phyloP scores from a whole-genome alignment of 2,113 vertebrate genomes.

The Circaetus cinerascens region DNA sequence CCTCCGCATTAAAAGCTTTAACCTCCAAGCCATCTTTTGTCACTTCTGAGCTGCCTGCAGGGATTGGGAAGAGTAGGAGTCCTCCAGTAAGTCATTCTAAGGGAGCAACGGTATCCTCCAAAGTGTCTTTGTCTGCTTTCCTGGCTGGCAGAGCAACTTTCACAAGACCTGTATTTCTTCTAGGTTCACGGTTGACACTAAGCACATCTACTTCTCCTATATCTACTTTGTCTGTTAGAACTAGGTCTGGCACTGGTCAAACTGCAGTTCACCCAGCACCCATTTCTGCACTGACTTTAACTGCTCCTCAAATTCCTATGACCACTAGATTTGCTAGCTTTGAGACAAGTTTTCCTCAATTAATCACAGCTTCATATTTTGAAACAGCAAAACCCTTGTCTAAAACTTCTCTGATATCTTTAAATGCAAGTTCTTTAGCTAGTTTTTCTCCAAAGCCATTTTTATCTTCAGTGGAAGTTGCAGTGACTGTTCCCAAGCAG shows the following conservation, averaged over 20 bases:
- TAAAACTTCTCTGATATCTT: background rate
- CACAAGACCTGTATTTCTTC: background rate
- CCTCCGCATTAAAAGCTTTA: background rate
- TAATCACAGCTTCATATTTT: background rate
- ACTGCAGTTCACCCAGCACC: background rate
- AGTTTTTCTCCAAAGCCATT: background rate
- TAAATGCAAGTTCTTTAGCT: background rate
- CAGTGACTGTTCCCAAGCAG: background rate
- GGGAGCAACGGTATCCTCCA: background rate
- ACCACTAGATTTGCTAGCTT: background rate
- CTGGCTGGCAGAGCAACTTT: background rate
- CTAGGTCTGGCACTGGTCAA: background rate
- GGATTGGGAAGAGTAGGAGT: background rate
- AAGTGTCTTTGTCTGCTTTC: background rate
- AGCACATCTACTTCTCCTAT: background rate
- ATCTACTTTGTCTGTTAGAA: background rate
- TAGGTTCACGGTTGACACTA: background rate
- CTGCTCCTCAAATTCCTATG: background rate
- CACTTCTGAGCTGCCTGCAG: conserved; percentile 29
- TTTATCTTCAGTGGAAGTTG: background rate
- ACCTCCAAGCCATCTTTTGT: background rate
- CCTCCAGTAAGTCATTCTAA: conserved; percentile 17
- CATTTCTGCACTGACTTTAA: background rate
- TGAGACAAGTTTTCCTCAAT: background rate
- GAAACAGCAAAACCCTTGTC: background rate